Base-by-base conservation (phyloP, 2,888 invertebrate genomes). In the Luperina nickerlii region DNA sequence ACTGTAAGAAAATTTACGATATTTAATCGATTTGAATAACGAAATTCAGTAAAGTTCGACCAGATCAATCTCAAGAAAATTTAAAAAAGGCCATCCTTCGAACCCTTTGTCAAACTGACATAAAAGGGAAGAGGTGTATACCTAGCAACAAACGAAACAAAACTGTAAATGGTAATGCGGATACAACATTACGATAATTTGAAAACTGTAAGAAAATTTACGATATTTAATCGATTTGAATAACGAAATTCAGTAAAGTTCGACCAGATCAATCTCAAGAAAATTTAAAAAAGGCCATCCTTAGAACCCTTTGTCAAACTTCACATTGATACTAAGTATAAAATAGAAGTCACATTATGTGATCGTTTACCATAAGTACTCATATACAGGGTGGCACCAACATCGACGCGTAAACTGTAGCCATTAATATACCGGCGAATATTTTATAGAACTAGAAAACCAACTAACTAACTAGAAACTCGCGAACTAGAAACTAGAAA, bases 261-360 rank as follows among this genome's bases (percentile, higher is more conserved):
- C 2, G 0, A n/a, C 0, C 24, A n/a, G n/a, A n/a, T 20, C 1
- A 0, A 38, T 71, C 18, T 13, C 27, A 24, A 48, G 27, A 66
- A 60, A 57, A 38, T 54, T 45, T 20, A 32, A 9, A 20, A 54
- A 48, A 38, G 32, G 9, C 8, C n/a, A 24, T 4, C 8, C 11
- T 2, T 69, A 32, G 24, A 65, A 65, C 11, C 63, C 57, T 79
- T 66, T 81, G n/a, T 51, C 18, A 60, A 80, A 48, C 48, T 60
- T 60, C 42, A 51, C 20, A 60, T 42, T 20, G 57, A 32, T 45
- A 32, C 11, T 66, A 20, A 27, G 18, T 45, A 20, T 27, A n/a
- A 68, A 65, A 70, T n/a, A 32, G 5, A 32, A 38, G 0, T 51
- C 66, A 74, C 11, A 67, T 24, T 24, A 54, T 20, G 4, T 57